Conservation (phyloP, 2,113 vertebrate species). For the Anarrhichthys ocellatus region DNA sequence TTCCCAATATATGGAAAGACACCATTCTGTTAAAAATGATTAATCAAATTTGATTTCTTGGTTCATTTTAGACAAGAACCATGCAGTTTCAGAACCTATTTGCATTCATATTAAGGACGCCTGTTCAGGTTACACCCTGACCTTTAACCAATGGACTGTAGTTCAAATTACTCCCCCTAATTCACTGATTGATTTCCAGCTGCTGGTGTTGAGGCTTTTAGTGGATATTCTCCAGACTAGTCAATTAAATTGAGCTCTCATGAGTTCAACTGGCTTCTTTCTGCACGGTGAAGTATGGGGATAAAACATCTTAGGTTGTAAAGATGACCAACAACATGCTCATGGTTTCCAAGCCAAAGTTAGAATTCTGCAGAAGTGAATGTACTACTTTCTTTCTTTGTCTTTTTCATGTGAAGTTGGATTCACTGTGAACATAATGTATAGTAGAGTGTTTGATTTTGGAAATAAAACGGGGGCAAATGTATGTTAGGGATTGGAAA, state of each 20-base stretch:
- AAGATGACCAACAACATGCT: neutral
- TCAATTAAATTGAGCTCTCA: conserved; percentile 9
- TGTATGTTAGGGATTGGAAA: neutral
- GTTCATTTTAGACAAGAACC: neutral
- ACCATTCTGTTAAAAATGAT: neutral
- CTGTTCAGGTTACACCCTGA: neutral
- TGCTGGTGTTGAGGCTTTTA: neutral
- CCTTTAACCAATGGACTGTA: neutral
- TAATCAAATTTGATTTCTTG: neutral
- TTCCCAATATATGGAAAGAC: neutral
- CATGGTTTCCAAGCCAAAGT: conserved; percentile 17
- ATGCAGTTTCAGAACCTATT: neutral
- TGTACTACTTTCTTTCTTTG: conserved; percentile 58
- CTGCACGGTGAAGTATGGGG: neutral
- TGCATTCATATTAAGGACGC: neutral
- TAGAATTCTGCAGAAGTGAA: conserved; percentile 44
- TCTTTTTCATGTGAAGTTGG: conserved; percentile 37
- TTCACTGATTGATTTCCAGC: neutral
- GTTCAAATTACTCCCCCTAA: neutral
- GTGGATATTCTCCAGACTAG: neutral
- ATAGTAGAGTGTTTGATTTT: conserved; percentile 5
- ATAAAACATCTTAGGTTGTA: neutral
- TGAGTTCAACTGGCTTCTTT: conserved; percentile 1
- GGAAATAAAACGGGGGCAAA: neutral
- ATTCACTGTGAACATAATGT: conserved; percentile 38